These are phyloP conservation scores for Oncorhynchus nerka DNA, from an alignment of 2,113 vertebrate genomes.

Conservation along the genomic window DNA sequence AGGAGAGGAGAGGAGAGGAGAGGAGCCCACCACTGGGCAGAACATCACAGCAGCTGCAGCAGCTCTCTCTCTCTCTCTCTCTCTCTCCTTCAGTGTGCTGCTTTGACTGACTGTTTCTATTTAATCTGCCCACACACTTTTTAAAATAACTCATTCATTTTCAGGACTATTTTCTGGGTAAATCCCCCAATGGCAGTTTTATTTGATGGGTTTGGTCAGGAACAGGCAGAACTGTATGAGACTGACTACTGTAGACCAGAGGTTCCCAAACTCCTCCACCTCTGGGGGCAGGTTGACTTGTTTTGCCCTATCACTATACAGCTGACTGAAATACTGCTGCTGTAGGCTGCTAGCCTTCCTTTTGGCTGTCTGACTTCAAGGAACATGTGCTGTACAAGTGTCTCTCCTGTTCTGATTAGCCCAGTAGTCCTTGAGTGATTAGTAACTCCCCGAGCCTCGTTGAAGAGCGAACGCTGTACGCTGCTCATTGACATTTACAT, in stretches of 20 bases:
- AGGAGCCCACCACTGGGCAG: neutral
- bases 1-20: no score
- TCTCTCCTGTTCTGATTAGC: neutral
- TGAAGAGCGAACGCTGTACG: no score
- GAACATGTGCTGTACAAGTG: neutral
- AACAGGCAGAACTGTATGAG: neutral
- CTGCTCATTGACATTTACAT: no score
- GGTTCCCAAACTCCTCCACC: no score
- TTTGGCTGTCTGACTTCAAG: no score
- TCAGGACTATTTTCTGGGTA: neutral
- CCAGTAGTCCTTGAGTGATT: no score
- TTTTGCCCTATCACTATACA: no score
- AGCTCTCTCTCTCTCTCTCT: neutral
- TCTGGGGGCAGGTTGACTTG: no score
- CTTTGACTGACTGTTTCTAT: neutral
- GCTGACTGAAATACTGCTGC: no score
- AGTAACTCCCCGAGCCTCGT: no score
- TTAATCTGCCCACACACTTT: neutral
- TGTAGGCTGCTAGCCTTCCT: no score
- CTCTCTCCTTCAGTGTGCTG: neutral
- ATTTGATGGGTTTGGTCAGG: constrained; percentile 4
- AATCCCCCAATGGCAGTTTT: neutral
- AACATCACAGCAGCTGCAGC: neutral
- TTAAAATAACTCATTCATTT: neutral
- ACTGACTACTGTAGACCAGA: neutral